These are phyloP conservation scores for Odobenus rosmarus DNA, from an alignment of 2,113 vertebrate genomes.

Conservation along the genomic window DNA sequence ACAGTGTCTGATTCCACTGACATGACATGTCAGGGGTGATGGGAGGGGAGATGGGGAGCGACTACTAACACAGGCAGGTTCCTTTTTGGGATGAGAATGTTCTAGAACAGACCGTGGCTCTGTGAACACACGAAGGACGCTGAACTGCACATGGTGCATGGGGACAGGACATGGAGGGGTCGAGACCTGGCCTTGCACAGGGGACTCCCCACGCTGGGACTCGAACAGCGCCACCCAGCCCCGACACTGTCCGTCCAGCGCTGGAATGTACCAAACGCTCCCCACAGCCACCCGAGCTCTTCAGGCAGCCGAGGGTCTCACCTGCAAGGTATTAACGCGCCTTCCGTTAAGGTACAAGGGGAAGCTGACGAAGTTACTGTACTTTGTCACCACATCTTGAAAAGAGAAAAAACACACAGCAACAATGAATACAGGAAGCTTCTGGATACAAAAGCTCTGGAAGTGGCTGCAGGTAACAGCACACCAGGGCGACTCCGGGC, in stretches of 20 bases:
- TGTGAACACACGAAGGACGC: background rate
- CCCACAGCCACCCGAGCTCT: background rate
- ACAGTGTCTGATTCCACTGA: background rate
- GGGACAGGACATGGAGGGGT: fast-evolving
- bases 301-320: slow-evolving; percentile 75
- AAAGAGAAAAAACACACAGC: slow-evolving; percentile 24
- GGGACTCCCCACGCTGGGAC: background rate
- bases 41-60: background rate
- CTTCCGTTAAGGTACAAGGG: slow-evolving; percentile 95
- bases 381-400: slow-evolving; percentile 96
- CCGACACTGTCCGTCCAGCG: background rate
- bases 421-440: background rate
- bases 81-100: background rate
- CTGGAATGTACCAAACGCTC: fast-evolving
- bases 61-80: background rate
- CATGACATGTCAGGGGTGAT: background rate
- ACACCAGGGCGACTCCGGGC: background rate
- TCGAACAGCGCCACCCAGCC: background rate
- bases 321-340: slow-evolving; percentile 95
- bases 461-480: background rate
- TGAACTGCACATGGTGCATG: fast-evolving
- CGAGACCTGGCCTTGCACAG: background rate
- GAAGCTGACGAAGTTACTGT: slow-evolving; percentile 98
- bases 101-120: background rate
- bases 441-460: background rate